Evolutionary conservation across 2,888 invertebrate genomes (phyloP).

Genomic region (Cryptus viduatorius): DNA sequence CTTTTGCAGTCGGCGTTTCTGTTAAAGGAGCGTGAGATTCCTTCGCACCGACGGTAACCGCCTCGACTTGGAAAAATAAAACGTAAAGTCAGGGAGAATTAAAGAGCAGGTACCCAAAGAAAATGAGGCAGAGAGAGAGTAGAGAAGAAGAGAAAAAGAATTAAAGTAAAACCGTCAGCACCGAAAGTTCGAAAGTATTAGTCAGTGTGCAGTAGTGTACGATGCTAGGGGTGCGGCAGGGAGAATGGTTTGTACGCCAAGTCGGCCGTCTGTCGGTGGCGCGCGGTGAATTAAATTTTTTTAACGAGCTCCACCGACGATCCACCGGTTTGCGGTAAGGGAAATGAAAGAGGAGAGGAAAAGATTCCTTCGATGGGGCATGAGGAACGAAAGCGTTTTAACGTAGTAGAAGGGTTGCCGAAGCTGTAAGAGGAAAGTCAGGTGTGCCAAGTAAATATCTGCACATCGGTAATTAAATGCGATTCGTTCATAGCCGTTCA

Average conservation of each 20-base stretch:
- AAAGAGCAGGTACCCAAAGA: constrained; percentile 8
- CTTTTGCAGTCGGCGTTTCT: background rate
- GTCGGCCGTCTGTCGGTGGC: constrained; percentile 67
- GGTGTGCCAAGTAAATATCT: constrained; percentile 76
- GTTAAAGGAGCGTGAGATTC: background rate
- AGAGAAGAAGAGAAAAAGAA: constrained; percentile 22
- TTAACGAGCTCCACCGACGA: constrained; percentile 68
- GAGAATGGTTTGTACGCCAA: constrained; percentile 62
- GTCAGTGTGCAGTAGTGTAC: constrained; percentile 29
- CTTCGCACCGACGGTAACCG: constrained; percentile 21
- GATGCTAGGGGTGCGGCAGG: constrained; percentile 17
- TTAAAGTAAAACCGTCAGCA: constrained; percentile 36
- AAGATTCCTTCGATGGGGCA: constrained; percentile 48
- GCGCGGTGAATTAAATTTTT: constrained; percentile 69
- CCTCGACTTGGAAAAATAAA: constrained; percentile 23
- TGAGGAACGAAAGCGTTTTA: constrained; percentile 30
- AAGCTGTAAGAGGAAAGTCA: constrained; percentile 45
- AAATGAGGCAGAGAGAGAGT: constrained; percentile 13
- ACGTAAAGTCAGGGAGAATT: constrained; percentile 18
- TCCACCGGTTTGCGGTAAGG: background rate
- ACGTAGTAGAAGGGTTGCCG: constrained; percentile 1
- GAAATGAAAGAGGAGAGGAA: constrained; percentile 13
- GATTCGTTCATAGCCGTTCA: constrained; percentile 68
- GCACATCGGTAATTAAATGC: constrained; percentile 80
- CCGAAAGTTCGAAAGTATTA: constrained; percentile 54